Evolutionary conservation across 2,797 vertebrate species (phyloP).

Genomic region (Avahi laniger): DNA sequence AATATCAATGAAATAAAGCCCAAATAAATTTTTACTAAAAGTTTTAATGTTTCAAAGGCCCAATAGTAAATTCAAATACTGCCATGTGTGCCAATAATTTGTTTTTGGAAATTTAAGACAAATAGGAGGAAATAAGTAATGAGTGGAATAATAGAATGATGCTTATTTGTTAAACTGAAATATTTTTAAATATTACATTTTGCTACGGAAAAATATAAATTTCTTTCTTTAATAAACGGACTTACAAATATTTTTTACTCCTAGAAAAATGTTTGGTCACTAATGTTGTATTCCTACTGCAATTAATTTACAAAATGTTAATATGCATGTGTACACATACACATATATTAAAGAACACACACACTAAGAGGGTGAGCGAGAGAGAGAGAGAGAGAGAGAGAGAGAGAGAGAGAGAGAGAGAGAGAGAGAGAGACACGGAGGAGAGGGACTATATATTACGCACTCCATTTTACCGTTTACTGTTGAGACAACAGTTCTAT

Average conservation of each 20-base stretch:
- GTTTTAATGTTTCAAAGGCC: background rate
- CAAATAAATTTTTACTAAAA: background rate
- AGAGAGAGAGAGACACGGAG: background rate
- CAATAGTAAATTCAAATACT: background rate
- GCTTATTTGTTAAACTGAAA: background rate
- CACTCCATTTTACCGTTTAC: background rate
- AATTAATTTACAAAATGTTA: background rate
- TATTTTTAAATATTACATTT: background rate
- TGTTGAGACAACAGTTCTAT: no score
- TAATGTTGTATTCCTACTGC: background rate
- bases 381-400: background rate
- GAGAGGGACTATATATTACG: no score
- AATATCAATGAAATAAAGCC: background rate
- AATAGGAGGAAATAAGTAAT: background rate
- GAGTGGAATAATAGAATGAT: background rate
- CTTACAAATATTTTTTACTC: background rate
- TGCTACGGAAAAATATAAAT: background rate
- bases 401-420: background rate
- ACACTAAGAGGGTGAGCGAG: rapidly evolving
- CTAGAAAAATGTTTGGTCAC: background rate
- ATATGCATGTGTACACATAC: background rate
- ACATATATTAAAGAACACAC: background rate
- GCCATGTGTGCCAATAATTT: background rate
- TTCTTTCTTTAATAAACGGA: background rate
- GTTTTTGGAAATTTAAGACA: background rate